Base-by-base conservation (phyloP, 2,797 vertebrate genomes). In the Jordanella pulchra region DNA sequence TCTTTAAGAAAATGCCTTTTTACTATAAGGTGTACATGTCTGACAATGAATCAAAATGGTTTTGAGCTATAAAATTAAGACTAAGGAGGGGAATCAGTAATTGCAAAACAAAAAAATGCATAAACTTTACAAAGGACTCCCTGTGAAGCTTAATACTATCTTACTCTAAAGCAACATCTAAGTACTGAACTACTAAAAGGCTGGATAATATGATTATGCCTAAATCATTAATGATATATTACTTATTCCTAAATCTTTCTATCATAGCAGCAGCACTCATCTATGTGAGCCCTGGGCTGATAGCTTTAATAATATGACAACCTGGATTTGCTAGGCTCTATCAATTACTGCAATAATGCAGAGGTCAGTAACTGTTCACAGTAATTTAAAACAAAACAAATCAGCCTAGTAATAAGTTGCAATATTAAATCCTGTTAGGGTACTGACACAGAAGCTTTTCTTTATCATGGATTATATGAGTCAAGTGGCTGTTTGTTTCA, bases 371-470 rank as follows among this genome's bases (percentile, higher is more conserved):
- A 71, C 60, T 54, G 58, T 30, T 58, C 54, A 51, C 9, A 12
- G 80, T 71, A 77, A 80, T 79, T 81, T 82, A 89, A 89, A 78
- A 72, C 10, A 72, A 48, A 71, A 71, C 7, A 3, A 42, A 69
- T 81, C 69, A 73, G 71, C 68, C 56, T 42, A 75, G 10, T 80
- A 77, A 77, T 83, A 77, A 77, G 53, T 56, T 67, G 27, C 70
- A 58, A 61, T 73, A 83, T 83, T 86, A 67, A 77, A 82, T 87
- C 77, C 79, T 75, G 44, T 71, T 78, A 25, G 78, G 81, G 78
- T 14, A 69, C 63, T 48, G 53, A 60, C 60, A 60, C 60, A 75
- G 23, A 45, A 74, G 64, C 14, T 65, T 61, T 39, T 76, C 21
- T 35, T 21, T 13, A n/a, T 71, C 75, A 73, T 72, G 71, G 58